Conservation (phyloP, 2,888 invertebrate genomes). For the Unio pictorum region DNA sequence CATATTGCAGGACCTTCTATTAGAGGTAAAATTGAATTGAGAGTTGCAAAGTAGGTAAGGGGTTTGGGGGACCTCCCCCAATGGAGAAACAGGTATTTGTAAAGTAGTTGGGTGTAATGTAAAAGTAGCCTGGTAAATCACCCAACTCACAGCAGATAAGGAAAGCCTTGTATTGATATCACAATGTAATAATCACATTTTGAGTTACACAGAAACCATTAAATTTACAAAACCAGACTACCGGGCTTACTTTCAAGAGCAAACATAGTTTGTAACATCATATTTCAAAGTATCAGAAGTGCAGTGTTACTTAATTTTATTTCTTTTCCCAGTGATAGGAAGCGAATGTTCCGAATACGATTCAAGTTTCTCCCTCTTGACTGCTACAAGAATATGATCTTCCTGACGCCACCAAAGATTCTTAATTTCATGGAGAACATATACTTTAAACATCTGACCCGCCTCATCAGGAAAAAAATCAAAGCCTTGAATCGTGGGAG, state of each 20-base stretch:
- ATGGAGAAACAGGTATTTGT: too few relatives aligned
- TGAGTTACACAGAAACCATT: too few relatives aligned
- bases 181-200: too few relatives aligned
- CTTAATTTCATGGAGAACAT: conserved; percentile 81
- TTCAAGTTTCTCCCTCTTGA: conserved; percentile 83
- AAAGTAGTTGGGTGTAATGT: too few relatives aligned
- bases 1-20: too few relatives aligned
- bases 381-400: conserved; percentile 80
- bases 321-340: conserved; percentile 56
- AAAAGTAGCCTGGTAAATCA: too few relatives aligned
- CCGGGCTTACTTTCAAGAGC: neutral
- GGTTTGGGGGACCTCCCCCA: too few relatives aligned
- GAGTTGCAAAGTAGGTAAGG: too few relatives aligned
- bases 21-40: too few relatives aligned
- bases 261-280: neutral
- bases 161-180: too few relatives aligned
- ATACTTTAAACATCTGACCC: conserved; percentile 63
- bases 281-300: neutral
- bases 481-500: conserved; percentile 7
- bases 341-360: conserved; percentile 79
- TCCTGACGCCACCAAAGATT: conserved; percentile 80
- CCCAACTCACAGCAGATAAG: too few relatives aligned
- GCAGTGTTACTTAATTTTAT: neutral
- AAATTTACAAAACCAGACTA: too few relatives aligned
- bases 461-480: conserved; percentile 47